Evolutionary conservation across 2,888 invertebrate species (phyloP).

Genomic region (Pheosia gnoma): DNA sequence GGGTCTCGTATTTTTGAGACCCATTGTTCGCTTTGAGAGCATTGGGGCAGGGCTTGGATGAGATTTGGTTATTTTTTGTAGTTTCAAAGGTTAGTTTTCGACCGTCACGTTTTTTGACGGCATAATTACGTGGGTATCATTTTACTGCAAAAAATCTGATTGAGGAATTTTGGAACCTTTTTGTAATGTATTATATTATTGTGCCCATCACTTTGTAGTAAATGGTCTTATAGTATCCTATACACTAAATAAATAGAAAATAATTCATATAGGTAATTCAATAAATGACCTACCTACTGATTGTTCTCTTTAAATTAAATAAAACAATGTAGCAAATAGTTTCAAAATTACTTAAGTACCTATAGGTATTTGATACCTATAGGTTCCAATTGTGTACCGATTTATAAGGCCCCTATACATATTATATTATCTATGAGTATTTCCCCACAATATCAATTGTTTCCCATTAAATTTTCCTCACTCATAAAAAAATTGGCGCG

Average conservation of each 20-base stretch:
- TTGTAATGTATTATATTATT: background rate
- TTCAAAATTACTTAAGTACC: too few species aligned
- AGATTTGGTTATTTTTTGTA: conserved; percentile 37
- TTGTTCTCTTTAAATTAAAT: too few species aligned
- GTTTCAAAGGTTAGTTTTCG: conserved; percentile 8
- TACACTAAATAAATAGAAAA: too few species aligned
- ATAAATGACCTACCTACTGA: too few species aligned
- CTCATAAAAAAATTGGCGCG: conserved; percentile 36
- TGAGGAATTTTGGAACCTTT: background rate
- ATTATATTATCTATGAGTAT: too few species aligned
- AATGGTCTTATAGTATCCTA: too few species aligned
- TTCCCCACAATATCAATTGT: conserved; percentile 7
- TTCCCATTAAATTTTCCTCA: conserved; percentile 33
- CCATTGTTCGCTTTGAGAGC: conserved; percentile 43
- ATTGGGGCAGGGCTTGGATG: conserved; percentile 49
- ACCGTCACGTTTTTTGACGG: conserved; percentile 24
- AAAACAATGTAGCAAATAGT: too few species aligned
- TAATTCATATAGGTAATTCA: too few species aligned
- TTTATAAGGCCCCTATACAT: too few species aligned
- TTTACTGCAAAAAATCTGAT: conserved; percentile 5
- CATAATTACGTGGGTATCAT: conserved; percentile 1
- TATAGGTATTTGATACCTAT: too few species aligned
- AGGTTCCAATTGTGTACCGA: too few species aligned
- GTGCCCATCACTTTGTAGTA: background rate
- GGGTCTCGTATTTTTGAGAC: conserved; percentile 44